Conservation (phyloP, 2,888 invertebrate genomes). For the Zootermopsis nevadensis region DNA sequence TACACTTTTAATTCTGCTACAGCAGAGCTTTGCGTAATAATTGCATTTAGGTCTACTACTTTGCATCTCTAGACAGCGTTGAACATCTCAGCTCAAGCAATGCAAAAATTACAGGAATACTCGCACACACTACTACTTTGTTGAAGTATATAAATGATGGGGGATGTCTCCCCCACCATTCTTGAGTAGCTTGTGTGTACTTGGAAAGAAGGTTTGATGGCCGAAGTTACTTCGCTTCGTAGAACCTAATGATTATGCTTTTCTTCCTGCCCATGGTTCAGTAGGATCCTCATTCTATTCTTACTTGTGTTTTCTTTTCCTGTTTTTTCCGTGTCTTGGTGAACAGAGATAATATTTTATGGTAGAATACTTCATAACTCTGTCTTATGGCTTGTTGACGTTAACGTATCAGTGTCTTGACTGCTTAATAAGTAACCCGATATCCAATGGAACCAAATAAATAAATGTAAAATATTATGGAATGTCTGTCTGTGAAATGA, state of each 20-base stretch:
- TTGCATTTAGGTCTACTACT: too few species aligned
- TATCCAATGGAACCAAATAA: too few species aligned
- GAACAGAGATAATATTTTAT: too few species aligned
- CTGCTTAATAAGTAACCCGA: too few species aligned
- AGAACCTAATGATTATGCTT: slow-evolving; percentile 15
- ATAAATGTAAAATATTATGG: too few species aligned
- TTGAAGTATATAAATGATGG: slow-evolving; percentile 11
- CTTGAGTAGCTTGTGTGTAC: background rate
- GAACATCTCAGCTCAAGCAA: background rate
- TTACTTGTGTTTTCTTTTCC: background rate
- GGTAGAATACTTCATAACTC: too few species aligned
- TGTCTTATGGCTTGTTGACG: too few species aligned
- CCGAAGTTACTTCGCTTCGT: slow-evolving; percentile 19
- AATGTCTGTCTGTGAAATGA: too few species aligned
- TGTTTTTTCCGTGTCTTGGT: too few species aligned
- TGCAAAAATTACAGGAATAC: background rate
- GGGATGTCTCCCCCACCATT: background rate
- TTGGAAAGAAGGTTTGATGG: slow-evolving; percentile 12
- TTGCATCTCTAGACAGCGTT: background rate
- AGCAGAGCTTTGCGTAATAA: too few species aligned
- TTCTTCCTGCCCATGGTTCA: background rate
- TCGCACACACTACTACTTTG: background rate
- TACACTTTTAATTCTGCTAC: too few species aligned
- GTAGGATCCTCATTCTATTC: background rate
- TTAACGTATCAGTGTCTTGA: too few species aligned